Evolutionary conservation across 2,888 invertebrate genomes (phyloP).

Genomic region (Epirrhoe alternata): DNA sequence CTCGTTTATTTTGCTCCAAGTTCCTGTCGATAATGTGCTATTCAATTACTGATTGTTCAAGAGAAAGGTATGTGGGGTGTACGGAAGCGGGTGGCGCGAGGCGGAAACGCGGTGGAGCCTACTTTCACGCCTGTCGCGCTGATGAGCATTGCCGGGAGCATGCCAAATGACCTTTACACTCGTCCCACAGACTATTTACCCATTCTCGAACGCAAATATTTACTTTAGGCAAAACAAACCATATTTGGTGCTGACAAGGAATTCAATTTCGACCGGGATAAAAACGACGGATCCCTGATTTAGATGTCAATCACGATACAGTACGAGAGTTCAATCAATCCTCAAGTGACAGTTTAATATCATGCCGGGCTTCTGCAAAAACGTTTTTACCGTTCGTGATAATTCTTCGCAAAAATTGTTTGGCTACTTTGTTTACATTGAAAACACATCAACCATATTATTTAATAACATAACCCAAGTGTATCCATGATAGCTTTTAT

Average conservation of each 20-base stretch:
- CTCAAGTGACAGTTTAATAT: slow-evolving; percentile 31
- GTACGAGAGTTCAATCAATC: slow-evolving; percentile 31
- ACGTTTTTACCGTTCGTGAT: slow-evolving; percentile 1
- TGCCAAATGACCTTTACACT: slow-evolving; percentile 43
- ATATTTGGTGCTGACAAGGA: slow-evolving; percentile 6
- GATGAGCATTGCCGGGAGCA: slow-evolving; percentile 58
- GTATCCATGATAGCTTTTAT: not conserved
- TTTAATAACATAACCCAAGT: not conserved
- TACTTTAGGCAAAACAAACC: slow-evolving; percentile 8
- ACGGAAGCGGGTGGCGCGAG: slow-evolving; percentile 58
- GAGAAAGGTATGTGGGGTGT: slow-evolving; percentile 42
- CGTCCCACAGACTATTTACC: slow-evolving; percentile 17
- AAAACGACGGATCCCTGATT: slow-evolving; percentile 24
- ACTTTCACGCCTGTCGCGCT: slow-evolving; percentile 68
- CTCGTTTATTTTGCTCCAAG: slow-evolving; percentile 15
- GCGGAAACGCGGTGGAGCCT: slow-evolving; percentile 68
- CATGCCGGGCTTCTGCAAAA: slow-evolving; percentile 13
- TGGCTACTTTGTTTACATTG: too few species aligned
- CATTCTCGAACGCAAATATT: slow-evolving; percentile 12
- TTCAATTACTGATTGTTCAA: slow-evolving; percentile 32
- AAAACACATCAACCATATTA: too few species aligned
- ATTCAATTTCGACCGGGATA: slow-evolving; percentile 26
- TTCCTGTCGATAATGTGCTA: slow-evolving; percentile 30
- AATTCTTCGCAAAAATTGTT: not conserved
- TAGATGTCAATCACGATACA: slow-evolving; percentile 34